phyloP scores from a whole-genome alignment of 1,140 invertebrate genomes.

The Saxidomus purpurata region DNA sequence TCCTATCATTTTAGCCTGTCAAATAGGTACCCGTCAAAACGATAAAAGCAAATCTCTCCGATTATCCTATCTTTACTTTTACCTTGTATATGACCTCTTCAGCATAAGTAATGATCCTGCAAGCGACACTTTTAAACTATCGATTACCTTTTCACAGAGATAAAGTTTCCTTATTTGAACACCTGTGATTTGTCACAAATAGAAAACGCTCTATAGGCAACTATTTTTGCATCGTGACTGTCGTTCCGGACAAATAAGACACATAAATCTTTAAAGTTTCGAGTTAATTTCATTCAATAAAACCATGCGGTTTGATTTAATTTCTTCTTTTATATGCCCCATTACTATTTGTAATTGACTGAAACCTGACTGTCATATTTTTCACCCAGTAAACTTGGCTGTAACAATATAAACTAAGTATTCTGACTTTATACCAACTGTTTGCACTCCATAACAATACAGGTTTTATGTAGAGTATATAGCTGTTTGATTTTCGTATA shows the following conservation, averaged over 20 bases:
- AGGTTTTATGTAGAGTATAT: too few relatives aligned
- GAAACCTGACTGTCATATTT: neutral
- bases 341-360: slow-evolving; percentile 25
- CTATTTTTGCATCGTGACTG: neutral
- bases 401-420: neutral
- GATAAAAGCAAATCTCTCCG: slow-evolving; percentile 13
- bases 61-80: slow-evolving; percentile 6
- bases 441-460: too few relatives aligned
- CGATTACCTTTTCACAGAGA: slow-evolving; percentile 51
- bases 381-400: neutral
- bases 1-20: too few relatives aligned
- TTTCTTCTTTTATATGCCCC: slow-evolving; percentile 10
- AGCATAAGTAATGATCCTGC: slow-evolving; percentile 9
- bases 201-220: neutral
- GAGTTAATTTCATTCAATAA: slow-evolving; percentile 19
- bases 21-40: slow-evolving; percentile 2
- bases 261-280: slow-evolving; percentile 34
- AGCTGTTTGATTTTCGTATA: too few relatives aligned
- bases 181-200: slow-evolving; percentile 40
- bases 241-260: neutral
- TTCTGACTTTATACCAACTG: too few relatives aligned
- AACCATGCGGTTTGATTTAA: slow-evolving; percentile 16
- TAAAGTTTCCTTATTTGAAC: slow-evolving; percentile 51
- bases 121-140: slow-evolving; percentile 49
- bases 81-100: slow-evolving; percentile 53